Evolutionary conservation across 2,888 invertebrate genomes (phyloP).

Genomic region (Argyresthia goedartella): DNA sequence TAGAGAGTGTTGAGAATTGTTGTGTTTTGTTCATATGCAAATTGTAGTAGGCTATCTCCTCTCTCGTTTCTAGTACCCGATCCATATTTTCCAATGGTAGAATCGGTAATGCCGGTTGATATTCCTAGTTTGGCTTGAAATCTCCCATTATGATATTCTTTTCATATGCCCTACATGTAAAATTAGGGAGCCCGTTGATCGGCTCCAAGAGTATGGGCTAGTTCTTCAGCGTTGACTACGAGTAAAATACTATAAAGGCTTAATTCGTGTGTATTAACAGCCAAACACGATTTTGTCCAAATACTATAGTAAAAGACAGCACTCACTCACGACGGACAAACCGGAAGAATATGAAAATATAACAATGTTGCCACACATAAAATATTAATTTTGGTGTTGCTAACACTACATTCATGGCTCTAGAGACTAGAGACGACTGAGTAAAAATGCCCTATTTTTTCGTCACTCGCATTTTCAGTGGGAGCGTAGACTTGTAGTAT

Average conservation of each 20-base stretch:
- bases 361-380: too few species aligned
- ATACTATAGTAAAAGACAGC: too few species aligned
- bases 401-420: too few species aligned
- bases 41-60: background rate
- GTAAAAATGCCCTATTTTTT: background rate
- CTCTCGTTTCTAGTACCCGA: background rate
- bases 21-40: background rate
- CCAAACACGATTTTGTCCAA: too few species aligned
- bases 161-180: background rate
- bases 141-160: background rate
- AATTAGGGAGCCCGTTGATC: too few species aligned
- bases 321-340: too few species aligned
- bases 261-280: too few species aligned
- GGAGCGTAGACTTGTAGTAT: background rate
- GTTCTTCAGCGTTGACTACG: too few species aligned
- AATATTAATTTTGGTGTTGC: too few species aligned
- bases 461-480: background rate
- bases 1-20: background rate
- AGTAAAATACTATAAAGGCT: too few species aligned
- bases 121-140: background rate
- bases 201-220: too few species aligned
- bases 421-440: background rate
- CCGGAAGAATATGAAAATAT: too few species aligned
- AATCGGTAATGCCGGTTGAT: background rate
- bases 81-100: background rate